Evolutionary conservation across 1,140 invertebrate species (phyloP), one percentile per base, ranked within the genome.

Genomic region (Sogatella furcifera): DNA sequence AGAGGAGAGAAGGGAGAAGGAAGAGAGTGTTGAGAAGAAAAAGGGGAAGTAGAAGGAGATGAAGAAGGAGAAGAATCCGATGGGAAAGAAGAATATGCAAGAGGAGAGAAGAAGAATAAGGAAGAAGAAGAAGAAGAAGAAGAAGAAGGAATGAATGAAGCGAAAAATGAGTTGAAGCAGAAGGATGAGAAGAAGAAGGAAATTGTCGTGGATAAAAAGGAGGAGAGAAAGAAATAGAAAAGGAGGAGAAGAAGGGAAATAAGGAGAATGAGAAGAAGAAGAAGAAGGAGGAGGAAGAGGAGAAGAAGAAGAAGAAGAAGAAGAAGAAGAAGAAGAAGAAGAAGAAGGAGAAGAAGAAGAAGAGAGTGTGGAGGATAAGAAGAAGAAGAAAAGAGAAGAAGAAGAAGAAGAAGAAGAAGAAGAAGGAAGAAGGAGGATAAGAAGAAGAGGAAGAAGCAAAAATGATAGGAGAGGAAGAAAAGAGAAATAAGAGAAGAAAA

Each of bases 281-380:
- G 44, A 53, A 52, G 19, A 55, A 38, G 59, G 21, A 55, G 52
- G 9, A 53, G 31, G n/a, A 31, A 5, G n/a, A 34, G 28, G 8
- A 28, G 44, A 49, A 55, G 22, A 15, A 31, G 52, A 43, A 55
- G 58, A 49, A 28, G 28, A 41, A 59, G 28, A 42, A 15, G 28
- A 19, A 28, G 34, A 41, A 38, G 43, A n/a, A 55, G n/a, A 4
- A 14, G 5, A 59, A 42, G 44, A 52, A 13, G 52, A 10, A 28
- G 59, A 52, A 55, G 54, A 60, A 58, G 49, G 42, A 42, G 52
- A 52, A 62, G 42, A 53, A 46, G 43, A 46, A 46, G 43, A 46
- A 46, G 43, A 46, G 43, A 46, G 9, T 2, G 9, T 4, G 43
- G 43, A 46, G 5, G 9, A 46, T 2, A 9, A 46, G 43, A 46